Evolutionary conservation across 2,888 invertebrate genomes (phyloP), one percentile per base, ranked within the genome.

Genomic region (Psococerastis gibbosa): DNA sequence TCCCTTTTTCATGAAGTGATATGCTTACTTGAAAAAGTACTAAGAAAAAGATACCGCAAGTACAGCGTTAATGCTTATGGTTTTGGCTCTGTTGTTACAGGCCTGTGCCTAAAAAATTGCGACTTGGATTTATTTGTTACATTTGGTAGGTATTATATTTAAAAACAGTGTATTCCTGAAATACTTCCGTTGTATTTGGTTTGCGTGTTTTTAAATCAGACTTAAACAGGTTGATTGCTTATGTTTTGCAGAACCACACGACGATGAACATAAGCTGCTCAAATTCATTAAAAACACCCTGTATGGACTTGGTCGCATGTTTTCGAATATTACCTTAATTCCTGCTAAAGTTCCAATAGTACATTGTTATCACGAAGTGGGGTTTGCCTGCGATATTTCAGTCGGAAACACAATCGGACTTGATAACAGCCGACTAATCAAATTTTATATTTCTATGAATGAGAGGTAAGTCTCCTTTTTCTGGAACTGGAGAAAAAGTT

Each of bases 301-400:
- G n/a, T n/a, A n/a, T n/a, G n/a, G n/a, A n/a, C n/a, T n/a, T n/a
- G n/a, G n/a, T n/a, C n/a, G n/a, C n/a, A n/a, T n/a, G n/a, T n/a
- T n/a, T n/a, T n/a, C n/a, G n/a, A n/a, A n/a, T n/a, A n/a, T n/a
- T n/a, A n/a, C n/a, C n/a, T n/a, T n/a, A n/a, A n/a, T n/a, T n/a
- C n/a, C 16, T 20, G 38, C 38, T 13, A 38, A 38, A 38, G 38
- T 38, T 9, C 38, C 38, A 6, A 17, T 38, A 5, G 16, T 38
- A 5, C 6, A 20, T 18, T 38, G 38, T 38, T 5, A 16, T 13
- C 38, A 38, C 20, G 5, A 6, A 16, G 20, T 17, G 15, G 38
- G 38, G 5, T 20, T 38, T 20, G 4, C 3, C n/a, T 38, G 38
- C 20, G 38, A 38, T 20, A 38, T 38, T 5, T 38, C 38, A 15